Evolutionary conservation across 1,140 invertebrate genomes (phyloP).

Genomic region (Capitella teleta): DNA sequence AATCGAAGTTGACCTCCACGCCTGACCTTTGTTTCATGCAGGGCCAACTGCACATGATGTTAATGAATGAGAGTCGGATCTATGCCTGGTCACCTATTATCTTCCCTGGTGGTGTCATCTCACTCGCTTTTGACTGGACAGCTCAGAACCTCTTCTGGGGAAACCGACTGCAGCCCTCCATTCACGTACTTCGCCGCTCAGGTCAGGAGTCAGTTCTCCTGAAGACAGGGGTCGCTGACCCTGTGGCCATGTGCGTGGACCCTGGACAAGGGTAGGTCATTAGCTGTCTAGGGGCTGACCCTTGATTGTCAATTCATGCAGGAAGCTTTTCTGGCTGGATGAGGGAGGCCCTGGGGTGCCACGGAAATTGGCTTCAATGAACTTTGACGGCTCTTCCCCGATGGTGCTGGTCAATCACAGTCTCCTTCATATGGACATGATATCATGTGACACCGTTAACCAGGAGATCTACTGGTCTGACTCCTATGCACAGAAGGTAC

Average conservation of each 20-base stretch:
- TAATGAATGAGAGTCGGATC: no score
- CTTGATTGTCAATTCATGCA: no score
- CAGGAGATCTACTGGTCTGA: constrained; percentile 35
- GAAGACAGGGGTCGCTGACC: constrained; percentile 74
- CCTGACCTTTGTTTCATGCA: no score
- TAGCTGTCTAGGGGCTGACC: no score
- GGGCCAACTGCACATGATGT: no score
- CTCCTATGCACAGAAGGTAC: constrained; percentile 23
- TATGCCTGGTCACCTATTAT: no score
- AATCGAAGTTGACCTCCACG: no score
- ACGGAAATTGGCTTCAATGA: constrained; percentile 78
- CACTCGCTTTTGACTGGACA: constrained; percentile 92
- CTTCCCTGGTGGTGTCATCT: constrained; percentile 56
- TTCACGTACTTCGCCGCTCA: constrained; percentile 85
- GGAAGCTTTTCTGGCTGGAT: constrained; percentile 89
- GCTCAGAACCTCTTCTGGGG: constrained; percentile 92
- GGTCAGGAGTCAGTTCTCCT: no score
- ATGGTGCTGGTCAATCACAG: constrained; percentile 51
- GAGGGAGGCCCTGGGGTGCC: constrained; percentile 82
- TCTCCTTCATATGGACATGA: constrained; percentile 45
- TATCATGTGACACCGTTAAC: constrained; percentile 21
- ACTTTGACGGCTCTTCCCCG: constrained; percentile 83
- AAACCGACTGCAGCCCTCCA: constrained; percentile 79
- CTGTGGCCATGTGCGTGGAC: constrained; percentile 77
- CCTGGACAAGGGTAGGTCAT: constrained; percentile 67